Base-by-base conservation (phyloP, 1,140 invertebrate species). In the Cydia splendana region DNA sequence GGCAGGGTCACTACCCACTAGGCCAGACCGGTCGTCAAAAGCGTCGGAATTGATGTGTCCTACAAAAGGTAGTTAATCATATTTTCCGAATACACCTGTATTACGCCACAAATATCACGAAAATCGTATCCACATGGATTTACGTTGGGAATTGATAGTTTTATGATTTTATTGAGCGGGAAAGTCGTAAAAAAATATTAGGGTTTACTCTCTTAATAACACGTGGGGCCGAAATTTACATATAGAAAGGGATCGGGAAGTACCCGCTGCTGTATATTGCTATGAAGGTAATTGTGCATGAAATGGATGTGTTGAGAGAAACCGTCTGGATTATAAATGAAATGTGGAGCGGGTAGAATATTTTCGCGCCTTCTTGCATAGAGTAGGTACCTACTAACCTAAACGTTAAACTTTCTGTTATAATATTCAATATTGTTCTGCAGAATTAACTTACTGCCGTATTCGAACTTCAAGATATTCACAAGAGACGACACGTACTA, bases 161-260 rank as follows among this genome's bases (percentile, higher is more conserved):
- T 20, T 20, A 20, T 62, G 4, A 10, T 62, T 62, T 20, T 24
- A 12, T 62, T 20, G 10, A 24, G 57, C 9, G 2, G 18, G 2
- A 53, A 18, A 57, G 9, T 62, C 57, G 57, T 62, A 62, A 62
- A 62, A 62, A 62, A 24, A 62, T 62, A 62, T 24, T 24, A 62
- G 2, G 57, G 57, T 62, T 53, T 62, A 20, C 20, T 62, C 57
- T 62, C 20, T 62, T 62, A 62, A 62, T 62, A 62, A 62, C 20
- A 62, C 20, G 18, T 24, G 51, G 9, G 57, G 57, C 18, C 57
- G 9, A 24, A 20, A 62, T 62, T 62, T 62, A 62, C 57, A 62
- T 62, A 62, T 62, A 62, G 57, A 62, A 62, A 62, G 57, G 57
- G 18, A 62, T 20, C 57, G 18, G 57, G 9, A 62, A 20, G 18